Conservation (phyloP, 2,113 vertebrate genomes). For the Rousettus leschenaultii region DNA sequence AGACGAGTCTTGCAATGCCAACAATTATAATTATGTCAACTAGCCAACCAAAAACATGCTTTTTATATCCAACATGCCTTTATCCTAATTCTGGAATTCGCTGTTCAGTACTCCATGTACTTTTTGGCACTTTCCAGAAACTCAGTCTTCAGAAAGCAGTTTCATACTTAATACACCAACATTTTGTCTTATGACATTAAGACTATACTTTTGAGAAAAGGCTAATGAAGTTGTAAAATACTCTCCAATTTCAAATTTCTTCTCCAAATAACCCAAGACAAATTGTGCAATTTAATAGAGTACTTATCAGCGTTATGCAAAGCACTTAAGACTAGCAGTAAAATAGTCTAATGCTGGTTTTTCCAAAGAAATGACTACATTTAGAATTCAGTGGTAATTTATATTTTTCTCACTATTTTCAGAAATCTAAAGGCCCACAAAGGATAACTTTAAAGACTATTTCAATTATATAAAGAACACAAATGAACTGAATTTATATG, state of each 20-base stretch:
- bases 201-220: slow-evolving; percentile 31
- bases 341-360: background rate
- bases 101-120: slow-evolving; percentile 78
- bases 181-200: slow-evolving; percentile 69
- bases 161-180: slow-evolving; percentile 65
- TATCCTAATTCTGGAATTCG: slow-evolving; percentile 77
- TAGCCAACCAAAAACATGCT: slow-evolving; percentile 73
- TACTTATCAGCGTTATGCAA: background rate
- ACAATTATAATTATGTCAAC: slow-evolving; percentile 42
- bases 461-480: background rate
- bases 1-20: slow-evolving; percentile 64
- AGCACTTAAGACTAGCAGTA: background rate
- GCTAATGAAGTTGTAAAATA: slow-evolving; percentile 18
- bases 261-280: slow-evolving; percentile 26
- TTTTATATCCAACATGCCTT: slow-evolving; percentile 74
- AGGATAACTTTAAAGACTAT: background rate
- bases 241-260: slow-evolving; percentile 26
- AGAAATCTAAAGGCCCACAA: slow-evolving; percentile 28
- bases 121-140: slow-evolving; percentile 72
- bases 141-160: slow-evolving; percentile 51
- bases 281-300: slow-evolving; percentile 18
- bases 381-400: slow-evolving; percentile 11
- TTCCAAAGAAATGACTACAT: slow-evolving; percentile 5
- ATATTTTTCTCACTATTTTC: slow-evolving; percentile 9
- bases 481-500: background rate